Evolutionary conservation across 2,888 invertebrate genomes (phyloP).

Genomic region (Erebia epiphron): DNA sequence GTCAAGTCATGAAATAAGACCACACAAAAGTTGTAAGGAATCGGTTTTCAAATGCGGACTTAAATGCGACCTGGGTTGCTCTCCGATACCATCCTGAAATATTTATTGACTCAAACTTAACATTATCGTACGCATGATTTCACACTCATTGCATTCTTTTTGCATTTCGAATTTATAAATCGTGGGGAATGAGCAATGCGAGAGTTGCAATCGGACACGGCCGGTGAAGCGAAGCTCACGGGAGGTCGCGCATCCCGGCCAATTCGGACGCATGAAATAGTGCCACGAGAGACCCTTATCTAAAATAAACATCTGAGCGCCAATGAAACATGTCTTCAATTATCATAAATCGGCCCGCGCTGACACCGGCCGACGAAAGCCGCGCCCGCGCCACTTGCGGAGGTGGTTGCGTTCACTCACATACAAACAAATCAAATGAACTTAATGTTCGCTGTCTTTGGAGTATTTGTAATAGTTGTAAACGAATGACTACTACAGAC

Average conservation of each 20-base stretch:
- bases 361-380: conserved; percentile 72
- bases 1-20: background rate
- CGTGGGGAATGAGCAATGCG: conserved; percentile 64
- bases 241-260: conserved; percentile 75
- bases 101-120: conserved; percentile 48
- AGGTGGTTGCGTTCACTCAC: conserved; percentile 53
- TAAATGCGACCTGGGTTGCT: background rate
- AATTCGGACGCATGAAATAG: conserved; percentile 80
- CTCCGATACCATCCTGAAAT: conserved; percentile 38
- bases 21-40: background rate
- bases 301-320: conserved; percentile 82
- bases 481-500: conserved; percentile 30
- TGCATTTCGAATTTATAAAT: conserved; percentile 70
- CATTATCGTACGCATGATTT: conserved; percentile 65
- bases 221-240: conserved; percentile 56
- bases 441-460: conserved; percentile 48
- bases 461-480: conserved; percentile 47
- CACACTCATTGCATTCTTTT: conserved; percentile 64
- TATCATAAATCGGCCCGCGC: conserved; percentile 80
- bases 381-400: conserved; percentile 62
- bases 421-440: conserved; percentile 61
- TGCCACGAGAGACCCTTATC: conserved; percentile 75
- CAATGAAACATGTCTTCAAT: conserved; percentile 82
- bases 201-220: conserved; percentile 68
- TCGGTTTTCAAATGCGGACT: background rate